Evolutionary conservation across 2,113 vertebrate species (phyloP).

Genomic region (Chaenogobius annularis): DNA sequence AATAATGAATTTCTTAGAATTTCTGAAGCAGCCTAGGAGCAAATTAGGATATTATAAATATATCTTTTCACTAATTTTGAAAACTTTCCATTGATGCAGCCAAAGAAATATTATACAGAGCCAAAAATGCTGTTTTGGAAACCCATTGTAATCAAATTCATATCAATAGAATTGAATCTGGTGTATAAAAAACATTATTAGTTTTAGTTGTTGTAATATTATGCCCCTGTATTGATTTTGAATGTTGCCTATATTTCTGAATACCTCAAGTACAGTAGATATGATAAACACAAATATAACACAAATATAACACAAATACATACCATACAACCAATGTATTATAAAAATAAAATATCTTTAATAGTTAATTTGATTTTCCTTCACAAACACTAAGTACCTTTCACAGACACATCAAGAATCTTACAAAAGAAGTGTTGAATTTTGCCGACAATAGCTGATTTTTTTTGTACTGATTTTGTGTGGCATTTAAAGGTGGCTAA

Average conservation of each 20-base stretch:
- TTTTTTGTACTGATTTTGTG: slow-evolving; percentile 8
- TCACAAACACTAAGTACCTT: slow-evolving; percentile 61
- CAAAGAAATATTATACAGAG: too few species aligned
- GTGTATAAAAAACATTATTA: too few species aligned
- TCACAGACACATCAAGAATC: slow-evolving; percentile 56
- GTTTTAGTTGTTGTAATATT: background rate
- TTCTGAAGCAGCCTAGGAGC: too few species aligned
- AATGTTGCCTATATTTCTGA: background rate
- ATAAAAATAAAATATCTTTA: slow-evolving; percentile 80
- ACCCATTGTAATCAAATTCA: too few species aligned
- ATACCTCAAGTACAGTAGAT: background rate
- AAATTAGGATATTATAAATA: too few species aligned
- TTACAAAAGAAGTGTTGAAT: slow-evolving; percentile 19
- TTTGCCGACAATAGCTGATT: background rate
- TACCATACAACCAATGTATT: slow-evolving; percentile 36
- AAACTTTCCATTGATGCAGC: too few species aligned
- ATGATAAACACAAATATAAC: too few species aligned
- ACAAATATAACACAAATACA: background rate
- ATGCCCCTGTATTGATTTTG: background rate
- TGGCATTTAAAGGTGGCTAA: slow-evolving; percentile 21
- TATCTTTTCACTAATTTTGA: too few species aligned
- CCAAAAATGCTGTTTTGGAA: too few species aligned
- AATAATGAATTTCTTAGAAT: too few species aligned
- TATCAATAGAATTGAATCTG: too few species aligned
- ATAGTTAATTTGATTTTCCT: slow-evolving; percentile 63